Base-by-base conservation (phyloP, 2,797 vertebrate species). In the Spondyliosoma cantharus region DNA sequence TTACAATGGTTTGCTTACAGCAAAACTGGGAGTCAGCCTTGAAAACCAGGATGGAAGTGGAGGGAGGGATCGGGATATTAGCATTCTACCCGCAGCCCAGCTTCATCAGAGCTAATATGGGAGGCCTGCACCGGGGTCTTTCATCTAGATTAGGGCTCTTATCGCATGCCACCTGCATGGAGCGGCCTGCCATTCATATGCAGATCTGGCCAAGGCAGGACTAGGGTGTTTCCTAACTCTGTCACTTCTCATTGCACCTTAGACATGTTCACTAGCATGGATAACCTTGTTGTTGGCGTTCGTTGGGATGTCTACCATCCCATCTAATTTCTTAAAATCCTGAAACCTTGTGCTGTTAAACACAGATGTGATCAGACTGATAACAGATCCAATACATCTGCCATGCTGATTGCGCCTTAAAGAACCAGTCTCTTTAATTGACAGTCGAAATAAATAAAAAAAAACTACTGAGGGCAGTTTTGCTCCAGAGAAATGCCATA, bases 111-210 rank as follows among this genome's bases (percentile, higher is more conserved):
- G 89, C 90, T 94, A 94, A 94, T 93, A 92, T 86, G 86, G 83
- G 87, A 91, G 90, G 87, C 87, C 90, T 91, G 90, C 90, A 90
- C 86, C 3, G 11, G 74, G 84, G 87, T 86, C 89, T 92, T 93
- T 94, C 88, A 93, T 93, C 90, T 92, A 93, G 91, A 95, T 95
- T 93, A 94, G 86, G 85, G 82, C 79, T 90, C 91, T 93, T 93
- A 93, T 93, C 92, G 48, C 91, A 91, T 90, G 89, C 91, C 91
- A 94, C 90, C 90, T 94, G 93, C 86, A 91, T 85, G 87, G 84
- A 89, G 86, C 89, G 82, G 81, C 68, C 85, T 88, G 91, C 91
- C 91, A 93, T 92, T 94, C 87, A 93, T 92, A 93, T 93, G 90
- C 87, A 93, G 92, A 94, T 93, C 75, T 81, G 42, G 57, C 86